Percentiles rank a stretch among this genome's conserved stretches.
phyloP scores from a whole-genome alignment of 2,797 vertebrate genomes.

The Tachyglossus aculeatus region DNA sequence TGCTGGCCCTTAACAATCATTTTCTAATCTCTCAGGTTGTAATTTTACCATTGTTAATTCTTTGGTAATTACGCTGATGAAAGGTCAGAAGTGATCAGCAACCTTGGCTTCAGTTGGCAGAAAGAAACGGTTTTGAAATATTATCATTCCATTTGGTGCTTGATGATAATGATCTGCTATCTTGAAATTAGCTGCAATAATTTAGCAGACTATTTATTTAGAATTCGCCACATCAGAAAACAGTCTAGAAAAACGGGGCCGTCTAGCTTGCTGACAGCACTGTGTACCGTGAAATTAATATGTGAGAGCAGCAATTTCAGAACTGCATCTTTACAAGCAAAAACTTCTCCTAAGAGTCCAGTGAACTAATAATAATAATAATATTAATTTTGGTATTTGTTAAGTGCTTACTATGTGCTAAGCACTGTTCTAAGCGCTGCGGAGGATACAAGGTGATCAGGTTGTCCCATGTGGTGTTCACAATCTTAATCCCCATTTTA shows the following conservation, averaged over 20 bases:
- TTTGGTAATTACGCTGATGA: slow-evolving; percentile 68
- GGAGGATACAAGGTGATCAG: too few relatives aligned
- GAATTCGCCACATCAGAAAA: slow-evolving; percentile 47
- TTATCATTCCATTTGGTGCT: slow-evolving; percentile 56
- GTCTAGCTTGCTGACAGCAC: slow-evolving; percentile 34
- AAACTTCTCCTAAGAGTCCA: neutral
- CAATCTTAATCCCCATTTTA: too few relatives aligned
- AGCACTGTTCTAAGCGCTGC: too few relatives aligned
- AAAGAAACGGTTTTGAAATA: slow-evolving; percentile 62
- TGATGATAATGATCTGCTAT: slow-evolving; percentile 66
- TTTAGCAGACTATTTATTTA: slow-evolving; percentile 59
- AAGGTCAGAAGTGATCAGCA: slow-evolving; percentile 68
- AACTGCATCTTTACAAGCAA: slow-evolving; percentile 15
- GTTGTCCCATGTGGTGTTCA: too few relatives aligned
- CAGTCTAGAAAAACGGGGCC: slow-evolving; percentile 27
- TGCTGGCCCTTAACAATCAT: slow-evolving; percentile 52
- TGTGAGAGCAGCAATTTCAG: neutral
- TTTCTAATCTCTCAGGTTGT: slow-evolving; percentile 60
- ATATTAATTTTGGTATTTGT: too few relatives aligned
- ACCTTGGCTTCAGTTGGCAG: slow-evolving; percentile 53
- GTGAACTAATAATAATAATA: neutral
- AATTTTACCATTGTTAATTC: slow-evolving; percentile 71
- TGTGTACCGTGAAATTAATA: slow-evolving; percentile 11
- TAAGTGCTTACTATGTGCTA: too few relatives aligned
- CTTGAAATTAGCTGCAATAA: slow-evolving; percentile 68